phyloP scores from a whole-genome alignment of 2,113 vertebrate genomes.

The pig (Sus scrofa) region DNA sequence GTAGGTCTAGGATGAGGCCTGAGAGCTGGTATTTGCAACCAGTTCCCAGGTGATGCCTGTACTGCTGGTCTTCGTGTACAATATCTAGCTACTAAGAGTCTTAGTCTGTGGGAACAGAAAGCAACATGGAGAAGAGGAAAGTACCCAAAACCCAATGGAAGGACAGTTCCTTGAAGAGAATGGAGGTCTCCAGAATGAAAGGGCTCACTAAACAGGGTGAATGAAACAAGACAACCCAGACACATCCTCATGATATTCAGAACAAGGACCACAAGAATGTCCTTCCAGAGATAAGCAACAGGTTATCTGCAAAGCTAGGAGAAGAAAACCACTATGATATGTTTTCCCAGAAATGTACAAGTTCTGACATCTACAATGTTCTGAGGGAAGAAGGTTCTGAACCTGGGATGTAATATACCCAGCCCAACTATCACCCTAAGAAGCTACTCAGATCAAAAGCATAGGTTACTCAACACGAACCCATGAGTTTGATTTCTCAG shows the following conservation, averaged over 20 bases:
- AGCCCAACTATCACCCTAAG: constrained; percentile 42
- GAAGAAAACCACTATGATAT: background rate
- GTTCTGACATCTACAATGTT: background rate
- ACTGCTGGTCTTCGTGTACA: background rate
- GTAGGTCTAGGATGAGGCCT: background rate
- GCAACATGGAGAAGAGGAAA: background rate
- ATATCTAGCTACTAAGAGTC: background rate
- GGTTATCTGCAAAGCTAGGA: background rate
- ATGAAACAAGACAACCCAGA: background rate
- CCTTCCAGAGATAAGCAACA: background rate
- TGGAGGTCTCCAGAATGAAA: background rate
- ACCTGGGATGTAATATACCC: constrained; percentile 46
- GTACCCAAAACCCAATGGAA: background rate
- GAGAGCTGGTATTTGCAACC: background rate
- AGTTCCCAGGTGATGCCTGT: background rate
- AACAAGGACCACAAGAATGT: background rate
- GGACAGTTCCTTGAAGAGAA: background rate
- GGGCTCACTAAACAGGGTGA: background rate
- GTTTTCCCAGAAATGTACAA: background rate
- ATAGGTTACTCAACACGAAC: background rate
- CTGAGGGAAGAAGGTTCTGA: background rate
- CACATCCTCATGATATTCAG: background rate
- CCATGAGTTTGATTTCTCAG: background rate
- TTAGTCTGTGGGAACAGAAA: background rate
- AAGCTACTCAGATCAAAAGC: background rate